A percentile compares a stretch with the other conserved stretches of the same genome.
phyloP scores from a whole-genome alignment of 1,140 invertebrate species.

The Drosophila sulfurigaster region DNA sequence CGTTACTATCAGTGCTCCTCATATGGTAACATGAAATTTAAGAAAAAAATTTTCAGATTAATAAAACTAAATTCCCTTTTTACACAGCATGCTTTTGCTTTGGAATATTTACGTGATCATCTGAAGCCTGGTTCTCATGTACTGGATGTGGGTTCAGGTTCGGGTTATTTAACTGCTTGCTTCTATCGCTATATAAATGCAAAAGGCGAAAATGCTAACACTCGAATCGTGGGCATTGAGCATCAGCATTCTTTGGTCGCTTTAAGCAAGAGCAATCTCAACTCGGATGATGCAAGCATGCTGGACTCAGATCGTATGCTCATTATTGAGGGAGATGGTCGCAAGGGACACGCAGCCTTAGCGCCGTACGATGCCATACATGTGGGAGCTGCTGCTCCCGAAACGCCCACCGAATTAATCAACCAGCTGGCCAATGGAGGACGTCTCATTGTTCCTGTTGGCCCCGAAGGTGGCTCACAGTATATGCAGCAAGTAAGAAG shows the following conservation, averaged over 20 bases:
- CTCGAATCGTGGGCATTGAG: constrained; percentile 94
- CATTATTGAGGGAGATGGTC: constrained; percentile 93
- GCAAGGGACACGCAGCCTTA: constrained; percentile 89
- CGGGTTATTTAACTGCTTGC: constrained; percentile 97
- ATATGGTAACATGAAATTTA: constrained; percentile 91
- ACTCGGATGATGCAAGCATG: constrained; percentile 90
- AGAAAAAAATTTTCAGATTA: too few species aligned
- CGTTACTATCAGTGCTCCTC: constrained; percentile 98
- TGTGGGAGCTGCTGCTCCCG: constrained; percentile 95
- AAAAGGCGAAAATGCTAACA: constrained; percentile 87
- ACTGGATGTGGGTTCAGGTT: constrained; percentile 98
- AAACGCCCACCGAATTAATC: constrained; percentile 90
- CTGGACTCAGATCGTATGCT: constrained; percentile 88
- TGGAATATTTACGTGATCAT: constrained; percentile 95
- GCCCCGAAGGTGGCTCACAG: constrained; percentile 92
- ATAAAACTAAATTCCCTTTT: background rate
- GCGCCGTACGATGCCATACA: constrained; percentile 89
- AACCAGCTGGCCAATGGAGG: constrained; percentile 92
- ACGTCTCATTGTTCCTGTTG: constrained; percentile 96
- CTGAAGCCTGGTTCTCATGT: constrained; percentile 92
- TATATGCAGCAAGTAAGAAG: constrained; percentile 90
- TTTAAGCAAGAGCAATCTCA: constrained; percentile 91
- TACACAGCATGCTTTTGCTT: constrained; percentile 95
- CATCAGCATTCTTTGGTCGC: constrained; percentile 95
- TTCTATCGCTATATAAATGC: constrained; percentile 88